Evolutionary conservation across 2,888 invertebrate genomes (phyloP), one percentile per base, ranked within the genome.

Genomic region (Oxyteleia sp.): DNA sequence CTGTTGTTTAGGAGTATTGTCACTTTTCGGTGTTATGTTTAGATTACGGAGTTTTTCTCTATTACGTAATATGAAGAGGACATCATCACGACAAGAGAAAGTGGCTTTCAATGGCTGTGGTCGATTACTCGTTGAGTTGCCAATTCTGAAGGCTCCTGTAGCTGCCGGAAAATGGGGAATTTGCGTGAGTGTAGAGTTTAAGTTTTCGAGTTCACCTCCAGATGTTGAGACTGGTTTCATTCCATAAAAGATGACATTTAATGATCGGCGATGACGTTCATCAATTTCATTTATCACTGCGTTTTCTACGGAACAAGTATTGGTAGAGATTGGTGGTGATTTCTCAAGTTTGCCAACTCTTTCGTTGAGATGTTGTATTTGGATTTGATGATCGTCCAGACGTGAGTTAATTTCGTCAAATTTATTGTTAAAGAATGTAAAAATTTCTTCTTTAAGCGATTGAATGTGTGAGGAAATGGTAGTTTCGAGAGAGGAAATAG

Each of bases 141-240:
- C 69, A 16, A 69, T 11, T 47, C 43, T 23, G 3, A 35, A 4
- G 0, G 47, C 61, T n/a, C 38, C 0, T 26, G 1, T 51, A 0
- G 59, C 59, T 11, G 23, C 2, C 0, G 49, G 59, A 45, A 59
- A 49, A 16, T 59, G 10, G 0, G 59, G 71, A 29, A 68, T 23
- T n/a, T 53, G 53, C 10, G 55, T 16, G 0, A 68, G 32, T 0
- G 29, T 68, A 5, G 41, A 15, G 20, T 68, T 68, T 13, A 68
- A 8, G 8, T 47, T 32, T 4, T 2, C 16, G 5, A 47, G 8
- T 4, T 26, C 20, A n/a, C 47, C 47, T 2, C 7, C 1, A 18
- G 10, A 32, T 1, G 0, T 15, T 4, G 32, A 11, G 11, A 47
- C 20, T 0, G 3, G 29, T 29, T 63, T 29, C 16, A 63, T 32